Percentiles rank a stretch among this genome's conserved stretches.
These are phyloP conservation scores for Magallana angulata DNA, from an alignment of 1,140 invertebrate species.

Conservation along the genomic window DNA sequence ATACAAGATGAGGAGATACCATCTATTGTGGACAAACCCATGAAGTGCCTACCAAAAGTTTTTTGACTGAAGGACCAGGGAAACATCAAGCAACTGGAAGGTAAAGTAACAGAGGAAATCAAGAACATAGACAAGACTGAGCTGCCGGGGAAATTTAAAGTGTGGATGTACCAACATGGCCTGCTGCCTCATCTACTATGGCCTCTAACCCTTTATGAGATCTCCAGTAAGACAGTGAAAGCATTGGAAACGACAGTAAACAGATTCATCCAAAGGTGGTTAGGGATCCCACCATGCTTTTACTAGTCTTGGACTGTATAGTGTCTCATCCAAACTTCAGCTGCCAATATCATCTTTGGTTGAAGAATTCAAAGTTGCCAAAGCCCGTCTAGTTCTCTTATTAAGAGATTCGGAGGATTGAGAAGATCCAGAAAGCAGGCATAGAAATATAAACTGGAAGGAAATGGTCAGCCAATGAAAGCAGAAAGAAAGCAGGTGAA, in stretches of 20 bases:
- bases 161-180: conserved; percentile 51
- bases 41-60: not conserved
- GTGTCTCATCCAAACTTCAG: conserved; percentile 47
- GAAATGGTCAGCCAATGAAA: no score
- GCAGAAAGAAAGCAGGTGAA: no score
- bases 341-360: conserved; percentile 33
- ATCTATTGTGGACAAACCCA: not conserved
- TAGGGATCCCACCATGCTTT: conserved; percentile 41
- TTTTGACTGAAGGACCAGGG: conserved; percentile 42
- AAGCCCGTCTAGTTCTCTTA: no score
- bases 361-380: no score
- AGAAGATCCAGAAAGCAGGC: no score
- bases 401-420: no score
- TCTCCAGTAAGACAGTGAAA: conserved; percentile 43
- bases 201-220: conserved; percentile 44
- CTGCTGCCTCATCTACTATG: conserved; percentile 48
- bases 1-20: not conserved
- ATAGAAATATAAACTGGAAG: no score
- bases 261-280: conserved; percentile 28
- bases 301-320: conserved; percentile 44
- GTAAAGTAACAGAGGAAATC: conserved; percentile 36
- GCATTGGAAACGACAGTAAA: conserved; percentile 41
- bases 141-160: conserved; percentile 55
- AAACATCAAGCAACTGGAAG: conserved; percentile 40
- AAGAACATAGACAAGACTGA: conserved; percentile 49